phyloP scores from a whole-genome alignment of 2,888 invertebrate genomes.

The Formica aserva region DNA sequence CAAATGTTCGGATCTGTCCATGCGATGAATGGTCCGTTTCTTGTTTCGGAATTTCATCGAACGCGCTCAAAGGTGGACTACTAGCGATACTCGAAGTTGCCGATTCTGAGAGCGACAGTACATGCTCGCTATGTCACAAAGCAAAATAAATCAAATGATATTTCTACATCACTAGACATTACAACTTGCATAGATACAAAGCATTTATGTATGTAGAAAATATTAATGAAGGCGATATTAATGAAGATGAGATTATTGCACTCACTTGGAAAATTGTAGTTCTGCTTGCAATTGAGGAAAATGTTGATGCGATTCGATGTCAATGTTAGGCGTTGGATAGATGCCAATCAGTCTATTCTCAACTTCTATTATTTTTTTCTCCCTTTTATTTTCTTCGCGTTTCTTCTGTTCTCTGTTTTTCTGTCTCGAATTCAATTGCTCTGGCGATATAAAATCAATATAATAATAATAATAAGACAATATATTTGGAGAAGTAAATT shows the following conservation, averaged over 20 bases:
- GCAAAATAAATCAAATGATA: not conserved
- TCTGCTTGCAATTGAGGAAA: constrained; percentile 86
- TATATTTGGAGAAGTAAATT: not conserved
- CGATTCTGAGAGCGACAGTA: constrained; percentile 76
- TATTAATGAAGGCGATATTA: not conserved
- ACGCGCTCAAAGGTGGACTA: constrained; percentile 78
- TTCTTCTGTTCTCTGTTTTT: constrained; percentile 90
- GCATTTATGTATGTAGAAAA: too few species aligned
- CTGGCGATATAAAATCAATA: constrained; percentile 84
- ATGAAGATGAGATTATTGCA: constrained; percentile 3
- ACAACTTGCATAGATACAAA: not conserved
- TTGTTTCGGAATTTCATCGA: constrained; percentile 78
- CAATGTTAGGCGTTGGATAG: constrained; percentile 88
- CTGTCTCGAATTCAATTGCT: constrained; percentile 91
- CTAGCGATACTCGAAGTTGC: constrained; percentile 81
- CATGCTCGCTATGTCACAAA: constrained; percentile 52
- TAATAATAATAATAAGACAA: not conserved
- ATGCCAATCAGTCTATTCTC: constrained; percentile 91
- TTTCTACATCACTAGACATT: not conserved
- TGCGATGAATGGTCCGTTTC: constrained; percentile 56
- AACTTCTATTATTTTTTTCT: constrained; percentile 91
- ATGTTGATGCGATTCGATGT: constrained; percentile 89
- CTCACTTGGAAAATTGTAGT: constrained; percentile 75
- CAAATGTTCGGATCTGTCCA: constrained; percentile 38
- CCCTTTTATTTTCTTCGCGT: constrained; percentile 92